Conservation (phyloP, 2,113 vertebrate species). For the Petrocephalus microphthalmus region DNA sequence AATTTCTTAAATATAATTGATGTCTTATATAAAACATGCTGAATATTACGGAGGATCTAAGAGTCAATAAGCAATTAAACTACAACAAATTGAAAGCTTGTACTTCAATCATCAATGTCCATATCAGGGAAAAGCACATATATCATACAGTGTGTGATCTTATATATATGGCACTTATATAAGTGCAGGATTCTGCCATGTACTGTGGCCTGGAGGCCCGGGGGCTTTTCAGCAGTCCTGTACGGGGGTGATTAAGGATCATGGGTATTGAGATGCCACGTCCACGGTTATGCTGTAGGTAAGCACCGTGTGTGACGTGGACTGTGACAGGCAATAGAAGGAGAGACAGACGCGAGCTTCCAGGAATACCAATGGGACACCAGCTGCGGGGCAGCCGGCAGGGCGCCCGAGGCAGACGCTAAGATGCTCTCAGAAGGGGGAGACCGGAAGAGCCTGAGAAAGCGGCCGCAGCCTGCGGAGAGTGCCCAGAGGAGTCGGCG, state of each 20-base stretch:
- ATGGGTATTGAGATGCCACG: not conserved
- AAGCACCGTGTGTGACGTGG: not conserved
- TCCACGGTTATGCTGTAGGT: not conserved
- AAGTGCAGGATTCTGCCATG: not conserved
- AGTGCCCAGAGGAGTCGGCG: not conserved
- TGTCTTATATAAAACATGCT: not conserved
- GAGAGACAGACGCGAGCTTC: not conserved
- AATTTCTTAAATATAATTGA: not conserved
- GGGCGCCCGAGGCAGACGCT: not conserved
- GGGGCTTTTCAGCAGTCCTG: not conserved
- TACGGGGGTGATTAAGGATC: not conserved
- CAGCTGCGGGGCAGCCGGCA: not conserved
- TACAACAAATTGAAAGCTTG: not conserved
- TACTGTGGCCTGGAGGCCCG: not conserved
- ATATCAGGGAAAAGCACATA: not conserved
- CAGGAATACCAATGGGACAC: not conserved
- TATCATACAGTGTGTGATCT: not conserved
- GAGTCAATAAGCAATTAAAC: constrained; percentile 1
- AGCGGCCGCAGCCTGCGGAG: not conserved
- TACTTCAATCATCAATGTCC: not conserved
- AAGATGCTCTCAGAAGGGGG: not conserved
- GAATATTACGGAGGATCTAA: not conserved
- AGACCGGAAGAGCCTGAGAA: not conserved
- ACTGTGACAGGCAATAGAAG: not conserved
- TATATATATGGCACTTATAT: not conserved